phyloP scores from a whole-genome alignment of 1,140 invertebrate species.

The Drosophila nebulosa region DNA sequence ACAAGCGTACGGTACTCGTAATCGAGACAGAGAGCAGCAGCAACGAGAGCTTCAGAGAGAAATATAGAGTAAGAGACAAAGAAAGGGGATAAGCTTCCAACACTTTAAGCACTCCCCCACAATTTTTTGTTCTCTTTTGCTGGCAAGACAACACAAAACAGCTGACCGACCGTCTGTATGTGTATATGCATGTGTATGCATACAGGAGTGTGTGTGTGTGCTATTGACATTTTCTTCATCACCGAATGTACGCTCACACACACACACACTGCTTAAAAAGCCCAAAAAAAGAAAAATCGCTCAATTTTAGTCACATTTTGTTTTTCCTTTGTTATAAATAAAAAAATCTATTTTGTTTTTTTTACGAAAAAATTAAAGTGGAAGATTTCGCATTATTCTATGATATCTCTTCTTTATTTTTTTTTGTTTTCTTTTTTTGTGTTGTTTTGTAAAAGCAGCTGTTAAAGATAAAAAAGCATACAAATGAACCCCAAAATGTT shows the following conservation, averaged over 20 bases:
- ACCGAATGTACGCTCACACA: neutral
- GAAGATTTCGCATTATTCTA: no score
- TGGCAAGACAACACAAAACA: slow-evolving; percentile 67
- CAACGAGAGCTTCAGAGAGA: neutral
- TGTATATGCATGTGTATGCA: slow-evolving; percentile 9
- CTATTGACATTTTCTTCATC: slow-evolving; percentile 29
- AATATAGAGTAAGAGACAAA: neutral
- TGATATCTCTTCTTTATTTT: no score
- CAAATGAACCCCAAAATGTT: neutral
- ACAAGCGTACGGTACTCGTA: slow-evolving; percentile 26
- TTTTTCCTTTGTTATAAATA: neutral
- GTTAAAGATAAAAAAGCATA: neutral
- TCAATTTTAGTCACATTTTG: neutral
- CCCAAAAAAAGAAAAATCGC: neutral
- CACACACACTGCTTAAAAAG: neutral
- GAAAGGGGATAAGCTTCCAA: neutral
- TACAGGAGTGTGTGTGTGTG: slow-evolving; percentile 9
- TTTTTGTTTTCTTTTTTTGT: neutral
- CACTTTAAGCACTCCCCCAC: slow-evolving; percentile 5
- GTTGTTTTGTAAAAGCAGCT: neutral
- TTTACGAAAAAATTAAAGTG: no score
- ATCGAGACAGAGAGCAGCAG: neutral
- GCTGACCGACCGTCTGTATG: slow-evolving; percentile 41
- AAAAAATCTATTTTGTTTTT: neutral
- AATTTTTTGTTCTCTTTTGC: slow-evolving; percentile 29